Conservation (phyloP, 30 jellyfish, hydroid and myxozoan species). For the Aurelia sp. region DNA sequence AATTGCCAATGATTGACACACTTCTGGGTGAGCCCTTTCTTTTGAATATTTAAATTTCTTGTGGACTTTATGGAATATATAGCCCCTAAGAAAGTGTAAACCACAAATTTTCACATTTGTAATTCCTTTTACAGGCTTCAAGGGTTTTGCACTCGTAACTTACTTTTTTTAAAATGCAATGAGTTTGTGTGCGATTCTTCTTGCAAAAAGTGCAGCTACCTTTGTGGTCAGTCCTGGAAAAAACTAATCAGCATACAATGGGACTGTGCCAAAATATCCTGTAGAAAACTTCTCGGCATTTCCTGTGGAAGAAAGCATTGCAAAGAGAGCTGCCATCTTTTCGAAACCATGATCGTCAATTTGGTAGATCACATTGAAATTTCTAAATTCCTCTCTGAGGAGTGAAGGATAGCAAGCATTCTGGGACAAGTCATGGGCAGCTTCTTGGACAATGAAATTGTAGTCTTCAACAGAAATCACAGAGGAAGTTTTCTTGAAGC, state of each 20-base stretch:
- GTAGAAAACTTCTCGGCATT: slow-evolving; percentile 38
- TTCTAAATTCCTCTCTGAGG: slow-evolving; percentile 14
- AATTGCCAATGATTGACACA: slow-evolving; percentile 1
- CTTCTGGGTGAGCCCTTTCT: slow-evolving; percentile 23
- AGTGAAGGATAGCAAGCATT: slow-evolving; percentile 28
- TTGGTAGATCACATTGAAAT: neutral
- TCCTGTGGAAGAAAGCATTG: slow-evolving; percentile 26
- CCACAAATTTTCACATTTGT: slow-evolving; percentile 17
- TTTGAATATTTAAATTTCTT: slow-evolving; percentile 6
- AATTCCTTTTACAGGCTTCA: slow-evolving; percentile 20
- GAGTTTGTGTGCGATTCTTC: neutral
- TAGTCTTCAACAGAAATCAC: slow-evolving; percentile 36
- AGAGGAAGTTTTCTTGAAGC: neutral
- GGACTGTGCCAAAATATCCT: slow-evolving; percentile 19
- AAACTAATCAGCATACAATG: slow-evolving; percentile 8
- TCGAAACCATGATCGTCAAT: slow-evolving; percentile 6
- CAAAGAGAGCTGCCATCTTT: slow-evolving; percentile 23
- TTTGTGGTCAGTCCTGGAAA: slow-evolving; percentile 25
- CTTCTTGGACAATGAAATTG: slow-evolving; percentile 22
- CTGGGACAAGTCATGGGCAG: slow-evolving; percentile 12
- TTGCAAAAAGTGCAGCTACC: slow-evolving; percentile 27
- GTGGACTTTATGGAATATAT: neutral
- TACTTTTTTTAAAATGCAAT: slow-evolving; percentile 1
- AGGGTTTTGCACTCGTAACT: neutral
- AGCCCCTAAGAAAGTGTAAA: slow-evolving; percentile 47